These are phyloP conservation scores for Moxostoma hubbsi DNA, from an alignment of 2,797 vertebrate species.

Conservation along the genomic window DNA sequence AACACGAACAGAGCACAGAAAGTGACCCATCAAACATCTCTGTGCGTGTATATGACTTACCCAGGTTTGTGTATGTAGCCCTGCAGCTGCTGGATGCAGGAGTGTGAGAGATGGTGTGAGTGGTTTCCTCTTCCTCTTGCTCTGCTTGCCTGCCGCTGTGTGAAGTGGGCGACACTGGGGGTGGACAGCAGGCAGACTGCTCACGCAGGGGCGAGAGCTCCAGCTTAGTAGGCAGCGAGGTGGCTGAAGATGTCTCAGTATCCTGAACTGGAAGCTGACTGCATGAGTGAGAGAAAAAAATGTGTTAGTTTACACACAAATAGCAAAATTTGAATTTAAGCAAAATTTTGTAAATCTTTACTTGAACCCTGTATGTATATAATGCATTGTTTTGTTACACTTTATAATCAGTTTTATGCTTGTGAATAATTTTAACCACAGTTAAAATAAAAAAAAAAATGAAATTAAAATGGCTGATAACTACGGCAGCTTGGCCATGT, in stretches of 20 bases:
- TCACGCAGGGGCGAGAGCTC: constrained; percentile 73
- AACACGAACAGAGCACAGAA: neutral
- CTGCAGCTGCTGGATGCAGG: constrained; percentile 84
- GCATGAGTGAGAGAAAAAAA: constrained; percentile 59
- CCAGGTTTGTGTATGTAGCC: constrained; percentile 95
- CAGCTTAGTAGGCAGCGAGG: constrained; percentile 75
- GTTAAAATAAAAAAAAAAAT: too few species aligned
- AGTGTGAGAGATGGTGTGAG: constrained; percentile 79
- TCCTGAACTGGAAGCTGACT: constrained; percentile 83
- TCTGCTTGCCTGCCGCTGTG: constrained; percentile 69
- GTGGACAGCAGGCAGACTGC: constrained; percentile 50
- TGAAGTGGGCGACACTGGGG: constrained; percentile 67
- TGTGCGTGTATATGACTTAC: constrained; percentile 72
- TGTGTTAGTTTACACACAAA: too few species aligned
- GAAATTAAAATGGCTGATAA: too few species aligned
- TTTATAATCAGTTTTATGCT: too few species aligned
- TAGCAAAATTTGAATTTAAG: too few species aligned
- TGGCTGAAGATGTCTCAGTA: constrained; percentile 70
- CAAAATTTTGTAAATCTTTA: too few species aligned
- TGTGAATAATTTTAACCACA: too few species aligned
- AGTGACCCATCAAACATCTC: constrained; percentile 24
- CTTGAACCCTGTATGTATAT: too few species aligned
- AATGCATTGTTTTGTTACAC: too few species aligned
- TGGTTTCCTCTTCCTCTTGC: constrained; percentile 79
- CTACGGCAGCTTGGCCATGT: too few species aligned